Evolutionary conservation across 1,140 invertebrate species (phyloP).

Genomic region (Formica selysi): DNA sequence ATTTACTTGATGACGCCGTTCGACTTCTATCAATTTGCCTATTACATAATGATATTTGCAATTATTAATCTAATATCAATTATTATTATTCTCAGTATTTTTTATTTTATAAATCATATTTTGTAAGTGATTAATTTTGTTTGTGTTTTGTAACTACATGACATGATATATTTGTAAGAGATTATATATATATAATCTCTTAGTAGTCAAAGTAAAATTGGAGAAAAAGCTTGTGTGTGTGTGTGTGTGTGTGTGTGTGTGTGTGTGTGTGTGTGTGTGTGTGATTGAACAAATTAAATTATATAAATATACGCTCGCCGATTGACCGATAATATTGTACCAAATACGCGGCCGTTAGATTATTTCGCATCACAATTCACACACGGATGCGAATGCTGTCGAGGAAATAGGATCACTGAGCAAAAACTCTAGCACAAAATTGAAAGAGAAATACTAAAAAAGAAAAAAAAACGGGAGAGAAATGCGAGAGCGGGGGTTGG

Average conservation of each 20-base stretch:
- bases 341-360: neutral
- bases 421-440: slow-evolving; percentile 61
- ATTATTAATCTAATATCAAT: neutral
- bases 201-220: neutral
- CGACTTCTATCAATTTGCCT: neutral
- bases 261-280: no score
- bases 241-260: no score
- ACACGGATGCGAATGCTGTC: slow-evolving; percentile 43
- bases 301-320: neutral
- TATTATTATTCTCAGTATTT: neutral
- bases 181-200: neutral
- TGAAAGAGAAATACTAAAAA: slow-evolving; percentile 39
- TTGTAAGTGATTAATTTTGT: neutral
- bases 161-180: no score
- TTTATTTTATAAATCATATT: neutral
- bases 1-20: neutral
- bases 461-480: slow-evolving; percentile 28
- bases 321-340: neutral
- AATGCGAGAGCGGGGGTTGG: slow-evolving; percentile 43
- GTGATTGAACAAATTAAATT: neutral
- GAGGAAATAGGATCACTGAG: slow-evolving; percentile 48
- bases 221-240: no score
- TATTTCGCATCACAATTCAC: slow-evolving; percentile 39
- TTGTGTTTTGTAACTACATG: neutral
- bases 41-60: neutral